Evolutionary conservation across 2,888 invertebrate genomes (phyloP), one percentile per base, ranked within the genome.

Genomic region (Timema podura): DNA sequence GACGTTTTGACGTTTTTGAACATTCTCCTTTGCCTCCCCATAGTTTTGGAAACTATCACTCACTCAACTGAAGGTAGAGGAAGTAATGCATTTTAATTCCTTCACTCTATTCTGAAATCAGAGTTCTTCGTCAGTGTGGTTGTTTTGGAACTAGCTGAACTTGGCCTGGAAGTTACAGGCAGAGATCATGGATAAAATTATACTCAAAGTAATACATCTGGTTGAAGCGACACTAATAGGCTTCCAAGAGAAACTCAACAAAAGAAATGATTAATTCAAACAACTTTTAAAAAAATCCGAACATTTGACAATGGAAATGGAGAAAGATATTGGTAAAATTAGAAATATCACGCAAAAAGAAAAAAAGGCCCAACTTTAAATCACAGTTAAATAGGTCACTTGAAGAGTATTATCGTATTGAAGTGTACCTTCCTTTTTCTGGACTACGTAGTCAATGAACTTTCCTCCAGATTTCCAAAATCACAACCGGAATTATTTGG

Each of bases 71-170:
- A 61, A 16, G 11, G 61, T 8, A 61, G 30, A 61, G 61, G 61
- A 6, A 61, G 61, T 11, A 61, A 61, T 61, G 61, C 61, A 30
- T 61, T 61, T 61, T 61, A 30, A 61, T 61, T 61, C 61, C 61
- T 30, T 61, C 61, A 61, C 30, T 7, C 61, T 61, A 61, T 61
- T 44, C 7, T 44, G 13, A 44, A 30, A 45, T 61, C 61, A 7
- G 61, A 61, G 15, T 61, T 61, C 15, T 45, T 61, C 45, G 61
- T 61, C 61, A 61, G 61, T 61, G 30, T 61, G 44, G 61, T 61
- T 30, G 61, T 61, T 61, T 45, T 61, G 8, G 61, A 45, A 61
- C 61, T 16, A 30, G 30, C 30, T 61, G 61, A 10, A 16, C 61
- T 57, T 61, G 16, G 44, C 61, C 30, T 11, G 44, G 61, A 61